A percentile compares a stretch with the other conserved stretches of the same genome.
Evolutionary conservation across 1,140 invertebrate species (phyloP).

Genomic region (Brachionus sp.): DNA sequence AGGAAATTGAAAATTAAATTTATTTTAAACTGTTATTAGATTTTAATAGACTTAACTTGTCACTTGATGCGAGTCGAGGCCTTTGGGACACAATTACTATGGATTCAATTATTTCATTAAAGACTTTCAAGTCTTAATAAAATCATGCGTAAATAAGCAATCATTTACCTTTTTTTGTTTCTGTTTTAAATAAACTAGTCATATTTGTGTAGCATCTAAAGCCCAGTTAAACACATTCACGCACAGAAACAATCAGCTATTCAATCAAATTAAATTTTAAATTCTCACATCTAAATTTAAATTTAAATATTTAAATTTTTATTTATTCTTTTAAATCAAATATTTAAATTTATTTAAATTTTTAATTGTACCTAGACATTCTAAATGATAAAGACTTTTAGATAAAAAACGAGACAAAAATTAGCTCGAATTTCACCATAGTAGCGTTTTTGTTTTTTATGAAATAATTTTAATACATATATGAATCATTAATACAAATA

Average conservation of each 20-base stretch:
- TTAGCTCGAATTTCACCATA: background rate
- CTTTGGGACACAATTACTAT: background rate
- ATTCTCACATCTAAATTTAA: too few relatives aligned
- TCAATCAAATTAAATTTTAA: too few relatives aligned
- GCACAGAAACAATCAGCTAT: too few relatives aligned
- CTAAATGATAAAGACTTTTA: background rate
- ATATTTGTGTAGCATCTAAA: background rate
- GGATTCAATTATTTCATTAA: background rate
- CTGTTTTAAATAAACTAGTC: background rate
- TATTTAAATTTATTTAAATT: background rate
- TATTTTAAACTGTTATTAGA: too few relatives aligned
- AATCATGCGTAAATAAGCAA: background rate
- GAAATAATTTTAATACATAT: background rate
- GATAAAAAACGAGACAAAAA: background rate
- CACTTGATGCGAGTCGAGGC: background rate
- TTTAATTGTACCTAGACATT: background rate
- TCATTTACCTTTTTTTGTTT: background rate
- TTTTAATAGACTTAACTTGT: background rate
- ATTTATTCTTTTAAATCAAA: background rate
- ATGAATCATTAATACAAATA: background rate
- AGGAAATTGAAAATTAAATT: too few relatives aligned
- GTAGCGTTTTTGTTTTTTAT: slow-evolving; percentile 1
- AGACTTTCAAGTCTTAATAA: background rate
- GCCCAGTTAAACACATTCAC: too few relatives aligned
- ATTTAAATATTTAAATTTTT: too few relatives aligned